Conservation (phyloP, 2,888 invertebrate species). For the Pterostichus niger region DNA sequence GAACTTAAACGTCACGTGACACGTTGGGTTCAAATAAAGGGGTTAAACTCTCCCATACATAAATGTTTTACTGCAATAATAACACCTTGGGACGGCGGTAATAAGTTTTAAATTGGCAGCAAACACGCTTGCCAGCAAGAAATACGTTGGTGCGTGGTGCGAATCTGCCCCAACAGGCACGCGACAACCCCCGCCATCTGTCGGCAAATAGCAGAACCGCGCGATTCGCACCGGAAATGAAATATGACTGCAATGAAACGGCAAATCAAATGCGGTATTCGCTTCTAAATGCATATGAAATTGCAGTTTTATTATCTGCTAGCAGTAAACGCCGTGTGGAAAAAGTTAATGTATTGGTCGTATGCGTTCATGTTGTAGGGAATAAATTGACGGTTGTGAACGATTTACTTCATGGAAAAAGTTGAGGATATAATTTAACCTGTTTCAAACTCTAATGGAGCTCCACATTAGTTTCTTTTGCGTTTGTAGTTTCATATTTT, state of each 20-base stretch:
- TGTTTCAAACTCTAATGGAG: background rate
- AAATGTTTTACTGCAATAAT: slow-evolving; percentile 64
- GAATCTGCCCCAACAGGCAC: slow-evolving; percentile 14
- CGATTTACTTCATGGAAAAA: background rate
- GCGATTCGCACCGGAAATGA: slow-evolving; percentile 58
- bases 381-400: background rate
- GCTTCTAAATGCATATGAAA: slow-evolving; percentile 47
- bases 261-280: slow-evolving; percentile 51
- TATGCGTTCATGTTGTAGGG: slow-evolving; percentile 28
- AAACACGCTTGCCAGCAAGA: slow-evolving; percentile 35
- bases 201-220: slow-evolving; percentile 58
- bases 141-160: slow-evolving; percentile 36
- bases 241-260: slow-evolving; percentile 59
- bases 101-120: slow-evolving; percentile 65
- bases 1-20: slow-evolving; percentile 49
- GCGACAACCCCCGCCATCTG: slow-evolving; percentile 62
- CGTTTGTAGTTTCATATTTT: background rate
- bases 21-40: slow-evolving; percentile 15
- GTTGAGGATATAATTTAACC: too few relatives aligned
- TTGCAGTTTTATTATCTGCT: slow-evolving; percentile 52
- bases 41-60: slow-evolving; percentile 14
- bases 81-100: slow-evolving; percentile 57
- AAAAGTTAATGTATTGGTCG: slow-evolving; percentile 32
- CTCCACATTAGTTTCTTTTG: background rate
- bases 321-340: slow-evolving; percentile 7